Percentiles rank a stretch among this genome's conserved stretches.
Evolutionary conservation across 2,888 invertebrate species (phyloP).

Genomic region (Liodrosophila aerea): DNA sequence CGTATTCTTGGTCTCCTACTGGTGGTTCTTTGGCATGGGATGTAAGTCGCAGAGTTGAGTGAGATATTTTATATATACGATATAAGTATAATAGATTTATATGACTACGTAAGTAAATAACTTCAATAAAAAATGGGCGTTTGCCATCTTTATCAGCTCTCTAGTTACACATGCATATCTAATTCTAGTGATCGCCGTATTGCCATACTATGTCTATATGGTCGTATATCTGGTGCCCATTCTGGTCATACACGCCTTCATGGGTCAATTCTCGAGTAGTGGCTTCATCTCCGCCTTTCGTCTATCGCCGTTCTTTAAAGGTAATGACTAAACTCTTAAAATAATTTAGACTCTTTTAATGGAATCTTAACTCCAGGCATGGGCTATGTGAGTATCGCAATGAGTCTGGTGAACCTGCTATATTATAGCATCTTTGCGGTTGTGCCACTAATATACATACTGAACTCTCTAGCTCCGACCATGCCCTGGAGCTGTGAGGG

Average conservation of each 20-base stretch:
- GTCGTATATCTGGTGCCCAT: conserved; percentile 91
- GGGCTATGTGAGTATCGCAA: conserved; percentile 90
- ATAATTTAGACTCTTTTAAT: not conserved
- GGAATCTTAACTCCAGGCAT: conserved; percentile 86
- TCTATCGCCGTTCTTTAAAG: conserved; percentile 93
- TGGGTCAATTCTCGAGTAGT: conserved; percentile 92
- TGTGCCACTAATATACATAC: conserved; percentile 90
- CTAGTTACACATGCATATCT: too few relatives aligned
- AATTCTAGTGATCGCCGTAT: conserved; percentile 59
- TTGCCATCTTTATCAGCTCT: too few relatives aligned
- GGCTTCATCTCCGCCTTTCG: conserved; percentile 92
- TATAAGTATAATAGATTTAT: too few relatives aligned
- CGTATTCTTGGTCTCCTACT: conserved; percentile 87
- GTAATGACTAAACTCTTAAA: conserved; percentile 81
- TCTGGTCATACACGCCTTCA: conserved; percentile 92
- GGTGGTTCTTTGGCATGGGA: conserved; percentile 65
- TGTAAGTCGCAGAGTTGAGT: conserved; percentile 60
- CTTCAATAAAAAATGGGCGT: too few relatives aligned
- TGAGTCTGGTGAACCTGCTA: conserved; percentile 89
- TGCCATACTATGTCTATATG: conserved; percentile 81
- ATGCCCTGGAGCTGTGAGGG: conserved; percentile 91
- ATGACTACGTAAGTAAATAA: too few relatives aligned
- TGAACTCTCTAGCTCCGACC: conserved; percentile 86
- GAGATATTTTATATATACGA: too few relatives aligned
- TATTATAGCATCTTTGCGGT: conserved; percentile 93